Percentiles rank a stretch among this genome's conserved stretches.
These are phyloP conservation scores for Ammospiza nelsoni DNA, from an alignment of 2,113 vertebrate genomes.

Conservation along the genomic window DNA sequence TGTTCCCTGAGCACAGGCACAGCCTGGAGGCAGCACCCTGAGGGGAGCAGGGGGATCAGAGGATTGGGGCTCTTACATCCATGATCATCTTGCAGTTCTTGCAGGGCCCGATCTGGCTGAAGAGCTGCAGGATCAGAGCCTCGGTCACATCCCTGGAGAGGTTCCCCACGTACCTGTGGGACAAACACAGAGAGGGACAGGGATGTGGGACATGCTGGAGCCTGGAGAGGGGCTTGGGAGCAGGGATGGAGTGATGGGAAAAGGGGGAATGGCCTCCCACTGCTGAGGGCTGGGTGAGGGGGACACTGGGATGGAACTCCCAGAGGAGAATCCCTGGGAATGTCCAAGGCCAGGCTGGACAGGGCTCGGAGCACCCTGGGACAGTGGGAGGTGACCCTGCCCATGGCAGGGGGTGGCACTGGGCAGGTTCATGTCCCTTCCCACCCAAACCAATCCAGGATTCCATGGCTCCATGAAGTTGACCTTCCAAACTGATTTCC, in stretches of 20 bases:
- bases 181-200: not conserved
- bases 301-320: not conserved
- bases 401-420: not conserved
- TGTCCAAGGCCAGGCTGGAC: rapidly evolving
- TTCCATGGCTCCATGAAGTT: not conserved
- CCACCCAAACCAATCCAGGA: not conserved
- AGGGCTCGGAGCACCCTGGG: not conserved
- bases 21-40: rapidly evolving
- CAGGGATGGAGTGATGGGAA: rapidly evolving
- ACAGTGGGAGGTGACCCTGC: not conserved
- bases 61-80: conserved; percentile 85
- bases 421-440: not conserved
- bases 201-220: not conserved
- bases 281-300: not conserved
- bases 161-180: conserved; percentile 94
- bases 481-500: not conserved
- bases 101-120: conserved; percentile 97
- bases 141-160: conserved; percentile 97
- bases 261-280: no score
- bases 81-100: conserved; percentile 99
- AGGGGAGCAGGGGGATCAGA: not conserved
- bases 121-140: conserved; percentile 96
- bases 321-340: not conserved
- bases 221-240: rapidly evolving
- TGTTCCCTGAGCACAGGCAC: rapidly evolving